Base-by-base conservation (phyloP, 1,140 invertebrate species). In the Psix sp. region DNA sequence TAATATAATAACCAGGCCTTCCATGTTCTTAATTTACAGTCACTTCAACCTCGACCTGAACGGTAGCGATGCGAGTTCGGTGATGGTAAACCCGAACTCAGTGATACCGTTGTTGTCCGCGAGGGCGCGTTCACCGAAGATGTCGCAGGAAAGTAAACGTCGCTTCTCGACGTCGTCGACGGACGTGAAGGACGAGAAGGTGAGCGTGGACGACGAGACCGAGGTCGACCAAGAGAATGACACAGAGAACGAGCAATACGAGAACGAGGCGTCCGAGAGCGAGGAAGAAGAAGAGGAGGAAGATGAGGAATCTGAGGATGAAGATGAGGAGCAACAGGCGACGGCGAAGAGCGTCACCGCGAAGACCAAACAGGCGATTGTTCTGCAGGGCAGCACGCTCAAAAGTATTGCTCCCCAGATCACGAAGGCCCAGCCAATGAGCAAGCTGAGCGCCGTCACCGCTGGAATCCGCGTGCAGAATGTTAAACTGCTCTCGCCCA, bases 1-100 rank as follows among this genome's bases (percentile, higher is more conserved):
- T n/a, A n/a, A n/a, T n/a, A n/a, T n/a, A n/a, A n/a, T n/a, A n/a
- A n/a, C n/a, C n/a, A n/a, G n/a, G n/a, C n/a, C n/a, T n/a, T n/a
- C n/a, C n/a, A 24, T 9, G 4, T 24, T 24, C 9, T 29, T 1
- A 29, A 24, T 24, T 75, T 74, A 5, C 71, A 85, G 84, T 56
- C 85, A 85, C 80, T 91, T 91, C 74, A 92, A 91, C 74, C 84
- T 92, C 56, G 93, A 94, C 80, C 89, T 94, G 63, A 91, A 89
- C 76, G 91, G 91, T 0, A 91, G 91, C 16, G 91, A 94, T 68
- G 91, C 90, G 0, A 90, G 92, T 2, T 91, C 92, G 13, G 88
- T 91, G 29, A 93, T 93, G 90, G 93, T 95, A 1, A 94, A 94
- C 84, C 93, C 93, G 0, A 94, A 93, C 75, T 92, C 92, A 17